phyloP scores from a whole-genome alignment of 2,888 invertebrate species.

The Pyrgus malvae region DNA sequence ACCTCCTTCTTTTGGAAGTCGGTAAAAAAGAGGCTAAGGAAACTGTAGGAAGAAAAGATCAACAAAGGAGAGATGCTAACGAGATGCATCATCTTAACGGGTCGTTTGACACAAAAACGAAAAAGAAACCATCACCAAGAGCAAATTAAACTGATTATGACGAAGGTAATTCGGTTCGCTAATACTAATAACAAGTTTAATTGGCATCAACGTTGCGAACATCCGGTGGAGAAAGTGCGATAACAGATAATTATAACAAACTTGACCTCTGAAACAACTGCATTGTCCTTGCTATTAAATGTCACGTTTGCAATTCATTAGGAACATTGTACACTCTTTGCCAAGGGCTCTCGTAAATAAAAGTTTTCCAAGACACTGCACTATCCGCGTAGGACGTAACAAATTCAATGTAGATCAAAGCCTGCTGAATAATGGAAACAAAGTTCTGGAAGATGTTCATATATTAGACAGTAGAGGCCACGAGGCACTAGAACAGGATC shows the following conservation, averaged over 20 bases:
- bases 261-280: constrained; percentile 11
- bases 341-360: constrained; percentile 14
- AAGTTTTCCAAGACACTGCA: constrained; percentile 15
- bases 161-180: constrained; percentile 19
- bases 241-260: constrained; percentile 12
- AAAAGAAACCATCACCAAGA: neutral
- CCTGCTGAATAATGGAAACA: constrained; percentile 26
- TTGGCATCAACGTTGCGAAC: constrained; percentile 12
- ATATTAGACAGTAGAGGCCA: constrained; percentile 7
- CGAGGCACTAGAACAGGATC: neutral
- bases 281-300: constrained; percentile 13
- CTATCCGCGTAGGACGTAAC: constrained; percentile 20
- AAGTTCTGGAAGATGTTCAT: constrained; percentile 13
- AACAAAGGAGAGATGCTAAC: constrained; percentile 9
- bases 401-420: constrained; percentile 22
- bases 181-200: constrained; percentile 18
- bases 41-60: constrained; percentile 13
- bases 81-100: constrained; percentile 1
- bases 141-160: constrained; percentile 13
- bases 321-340: neutral
- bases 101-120: constrained; percentile 3
- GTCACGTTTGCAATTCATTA: constrained; percentile 4
- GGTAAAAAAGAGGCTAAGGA: constrained; percentile 9
- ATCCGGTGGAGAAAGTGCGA: constrained; percentile 21
- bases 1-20: too few species aligned